Evolutionary conservation across 1,140 invertebrate species (phyloP).

Genomic region (Drosophila saltans): DNA sequence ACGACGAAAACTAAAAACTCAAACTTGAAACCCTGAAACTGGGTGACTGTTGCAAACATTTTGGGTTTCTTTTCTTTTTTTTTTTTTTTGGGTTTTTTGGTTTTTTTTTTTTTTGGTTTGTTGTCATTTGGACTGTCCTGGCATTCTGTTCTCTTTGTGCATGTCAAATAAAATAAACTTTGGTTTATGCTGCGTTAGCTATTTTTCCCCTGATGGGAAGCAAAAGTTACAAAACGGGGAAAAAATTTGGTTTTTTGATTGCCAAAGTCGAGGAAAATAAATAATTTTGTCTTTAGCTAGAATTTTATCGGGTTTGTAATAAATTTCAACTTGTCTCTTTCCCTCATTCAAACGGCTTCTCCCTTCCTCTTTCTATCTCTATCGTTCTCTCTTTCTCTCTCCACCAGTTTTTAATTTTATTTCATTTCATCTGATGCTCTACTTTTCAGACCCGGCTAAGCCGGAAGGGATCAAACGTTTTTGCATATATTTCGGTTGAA

Average conservation of each 20-base stretch:
- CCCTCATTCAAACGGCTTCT: not conserved
- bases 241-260: conserved; percentile 3
- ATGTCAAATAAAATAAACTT: conserved; percentile 59
- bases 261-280: conserved; percentile 52
- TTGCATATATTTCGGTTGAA: conserved; percentile 27
- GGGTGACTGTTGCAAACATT: conserved; percentile 8
- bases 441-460: conserved; percentile 67
- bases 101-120: not conserved
- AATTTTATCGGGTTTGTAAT: conserved; percentile 54
- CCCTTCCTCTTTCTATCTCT: not conserved
- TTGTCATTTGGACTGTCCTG: conserved; percentile 1
- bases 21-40: conserved; percentile 14
- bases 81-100: not conserved
- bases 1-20: not conserved
- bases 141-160: conserved; percentile 20
- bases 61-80: not conserved
- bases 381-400: not conserved
- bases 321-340: conserved; percentile 62
- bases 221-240: not conserved
- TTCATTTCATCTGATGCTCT: conserved; percentile 57
- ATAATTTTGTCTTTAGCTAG: conserved; percentile 62
- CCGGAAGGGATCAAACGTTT: conserved; percentile 79
- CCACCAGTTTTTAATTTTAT: conserved; percentile 56
- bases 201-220: conserved; percentile 20
- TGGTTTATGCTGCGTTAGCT: conserved; percentile 59